Percentiles rank a stretch among this genome's conserved stretches.
Evolutionary conservation across 2,797 vertebrate genomes (phyloP).

Genomic region (Rhodeus uyekii): DNA sequence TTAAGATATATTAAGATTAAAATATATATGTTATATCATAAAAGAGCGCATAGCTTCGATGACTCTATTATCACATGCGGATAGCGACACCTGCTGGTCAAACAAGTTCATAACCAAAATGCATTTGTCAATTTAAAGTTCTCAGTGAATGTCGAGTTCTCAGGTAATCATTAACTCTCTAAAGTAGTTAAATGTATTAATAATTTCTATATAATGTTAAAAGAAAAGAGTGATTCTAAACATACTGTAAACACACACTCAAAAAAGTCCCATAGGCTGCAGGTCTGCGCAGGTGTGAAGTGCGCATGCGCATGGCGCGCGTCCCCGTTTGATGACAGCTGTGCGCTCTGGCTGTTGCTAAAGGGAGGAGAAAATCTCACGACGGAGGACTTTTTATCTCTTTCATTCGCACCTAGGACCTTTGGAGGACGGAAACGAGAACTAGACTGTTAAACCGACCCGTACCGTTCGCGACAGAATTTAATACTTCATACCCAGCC

Average conservation of each 20-base stretch:
- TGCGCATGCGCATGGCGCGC: conserved; percentile 69
- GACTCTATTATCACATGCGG: not conserved
- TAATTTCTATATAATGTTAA: not conserved
- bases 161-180: not conserved
- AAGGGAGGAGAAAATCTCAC: conserved; percentile 59
- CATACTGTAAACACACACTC: not conserved
- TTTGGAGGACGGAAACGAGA: conserved; percentile 21
- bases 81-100: conserved; percentile 12
- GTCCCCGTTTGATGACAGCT: conserved; percentile 79
- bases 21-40: too few species aligned
- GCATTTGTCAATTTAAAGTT: not conserved
- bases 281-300: not conserved
- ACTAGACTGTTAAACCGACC: not conserved
- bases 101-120: not conserved
- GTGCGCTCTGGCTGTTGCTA: conserved; percentile 66
- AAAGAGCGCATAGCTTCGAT: not conserved
- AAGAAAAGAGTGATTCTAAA: not conserved
- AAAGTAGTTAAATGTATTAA: not conserved
- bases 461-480: not conserved
- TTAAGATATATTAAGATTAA: too few species aligned
- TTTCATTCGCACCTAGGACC: conserved; percentile 33
- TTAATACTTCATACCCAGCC: not conserved
- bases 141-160: not conserved
- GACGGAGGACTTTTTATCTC: conserved; percentile 36
- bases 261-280: not conserved